Evolutionary conservation across 2,888 invertebrate species (phyloP), one percentile per base, ranked within the genome.

Genomic region (Microchrysa polita): DNA sequence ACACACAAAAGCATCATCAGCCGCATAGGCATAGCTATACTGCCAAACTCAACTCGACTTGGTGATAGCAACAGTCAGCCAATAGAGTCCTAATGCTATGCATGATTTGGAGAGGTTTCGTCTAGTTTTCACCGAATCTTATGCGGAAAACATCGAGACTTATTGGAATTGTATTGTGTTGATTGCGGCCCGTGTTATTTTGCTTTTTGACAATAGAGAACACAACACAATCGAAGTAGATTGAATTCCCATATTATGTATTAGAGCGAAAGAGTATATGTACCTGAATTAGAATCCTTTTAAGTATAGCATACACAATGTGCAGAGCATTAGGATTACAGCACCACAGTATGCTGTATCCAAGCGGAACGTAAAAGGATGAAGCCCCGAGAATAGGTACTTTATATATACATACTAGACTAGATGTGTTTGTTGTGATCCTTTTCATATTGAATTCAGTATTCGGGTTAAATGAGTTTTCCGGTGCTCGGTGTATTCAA

Each of bases 1-100:
- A n/a, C 34, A 61, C 34, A 61, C 40, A 61, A 61, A 42, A 40
- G 61, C 61, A 61, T 60, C 12, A 60, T 9, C 61, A 22, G 59
- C 22, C 27, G 27, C 27, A n/a, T n/a, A 48, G 48, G 2, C 48
- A 48, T 5, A n/a, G 48, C 27, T 7, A 34, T 5, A 34, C 27
- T 34, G 48, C 27, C 27, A 34, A 34, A 34, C 27, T 34, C 7
- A n/a, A 16, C 16, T 52, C n/a, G 55, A 10, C 55, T 55, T 55
- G 22, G 18, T 55, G 55, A 2, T 55, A 55, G 55, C 27, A 55
- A 20, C n/a, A n/a, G n/a, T n/a, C n/a, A n/a, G n/a, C n/a, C n/a
- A n/a, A n/a, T n/a, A n/a, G n/a, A n/a, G n/a, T n/a, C 18, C 55
- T 55, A 55, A 55, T 55, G 14, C 55, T 20, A 18, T n/a, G n/a